A percentile compares a stretch with the other conserved stretches of the same genome.
phyloP scores from a whole-genome alignment of 2,113 vertebrate genomes.

The Oncorhynchus nerka region DNA sequence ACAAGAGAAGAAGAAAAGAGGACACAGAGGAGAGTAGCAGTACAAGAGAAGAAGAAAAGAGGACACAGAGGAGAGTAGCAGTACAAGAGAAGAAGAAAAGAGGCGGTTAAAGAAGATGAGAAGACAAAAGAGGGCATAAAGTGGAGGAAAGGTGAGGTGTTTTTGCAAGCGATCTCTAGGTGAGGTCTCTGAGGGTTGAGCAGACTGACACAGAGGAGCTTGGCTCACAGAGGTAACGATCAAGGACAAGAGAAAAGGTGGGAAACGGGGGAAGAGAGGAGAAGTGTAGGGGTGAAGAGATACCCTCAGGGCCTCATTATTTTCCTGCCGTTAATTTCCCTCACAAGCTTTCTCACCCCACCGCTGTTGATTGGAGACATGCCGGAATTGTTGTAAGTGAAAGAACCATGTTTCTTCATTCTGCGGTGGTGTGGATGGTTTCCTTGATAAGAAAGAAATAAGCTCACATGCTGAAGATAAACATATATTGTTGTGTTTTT shows the following conservation, averaged over 20 bases:
- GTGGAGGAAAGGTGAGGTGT: constrained; percentile 36
- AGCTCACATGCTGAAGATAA: not conserved
- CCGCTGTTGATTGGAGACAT: constrained; percentile 75
- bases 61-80: not conserved
- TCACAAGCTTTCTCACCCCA: constrained; percentile 77
- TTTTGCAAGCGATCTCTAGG: constrained; percentile 52
- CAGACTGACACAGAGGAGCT: constrained; percentile 46
- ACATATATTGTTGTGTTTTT: not conserved
- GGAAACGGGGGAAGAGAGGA: constrained; percentile 69
- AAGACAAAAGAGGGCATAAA: constrained; percentile 16
- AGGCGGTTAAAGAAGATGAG: not conserved
- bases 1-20: not conserved
- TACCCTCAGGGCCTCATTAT: constrained; percentile 82
- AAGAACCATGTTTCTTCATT: constrained; percentile 56
- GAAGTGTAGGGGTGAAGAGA: constrained; percentile 72
- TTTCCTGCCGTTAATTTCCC: constrained; percentile 82
- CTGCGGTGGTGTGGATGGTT: constrained; percentile 13
- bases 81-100: not conserved
- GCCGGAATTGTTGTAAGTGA: constrained; percentile 48
- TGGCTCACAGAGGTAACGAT: constrained; percentile 56
- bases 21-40: not conserved
- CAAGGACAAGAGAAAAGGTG: constrained; percentile 67
- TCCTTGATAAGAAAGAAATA: constrained; percentile 7
- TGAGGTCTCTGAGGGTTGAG: constrained; percentile 47
- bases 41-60: not conserved